Conservation (phyloP, 2,113 vertebrate genomes). For the Xyliphius kryptos region DNA sequence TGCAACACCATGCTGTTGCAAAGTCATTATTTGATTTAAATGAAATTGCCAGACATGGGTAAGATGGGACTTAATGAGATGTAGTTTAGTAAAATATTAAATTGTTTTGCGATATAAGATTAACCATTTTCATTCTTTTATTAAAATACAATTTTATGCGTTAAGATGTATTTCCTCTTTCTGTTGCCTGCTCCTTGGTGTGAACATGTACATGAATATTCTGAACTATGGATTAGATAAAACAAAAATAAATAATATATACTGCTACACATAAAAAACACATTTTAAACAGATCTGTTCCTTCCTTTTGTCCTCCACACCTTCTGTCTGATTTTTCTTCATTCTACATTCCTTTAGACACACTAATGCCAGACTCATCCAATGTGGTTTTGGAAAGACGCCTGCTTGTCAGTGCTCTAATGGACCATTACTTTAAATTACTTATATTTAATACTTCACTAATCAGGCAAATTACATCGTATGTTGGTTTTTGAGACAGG, state of each 20-base stretch:
- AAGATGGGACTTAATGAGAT: too few relatives aligned
- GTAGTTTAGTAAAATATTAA: too few relatives aligned
- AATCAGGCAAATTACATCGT: constrained; percentile 49
- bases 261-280: constrained; percentile 4
- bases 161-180: too few relatives aligned
- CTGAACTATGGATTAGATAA: too few relatives aligned
- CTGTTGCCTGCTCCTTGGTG: too few relatives aligned
- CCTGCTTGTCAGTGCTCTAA: constrained; percentile 49
- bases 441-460: constrained; percentile 56
- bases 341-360: constrained; percentile 21
- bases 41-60: too few relatives aligned
- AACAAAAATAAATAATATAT: too few relatives aligned
- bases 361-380: constrained; percentile 26
- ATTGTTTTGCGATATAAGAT: too few relatives aligned
- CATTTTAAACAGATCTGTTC: neutral
- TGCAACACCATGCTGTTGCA: too few relatives aligned
- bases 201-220: too few relatives aligned
- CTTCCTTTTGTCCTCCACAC: neutral
- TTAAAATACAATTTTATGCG: too few relatives aligned
- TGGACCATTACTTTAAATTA: constrained; percentile 60
- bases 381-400: constrained; percentile 32
- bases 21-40: neutral
- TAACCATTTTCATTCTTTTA: too few relatives aligned
- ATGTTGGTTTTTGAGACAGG: constrained; percentile 29
- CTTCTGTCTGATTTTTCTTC: neutral